Conservation (phyloP, 2,113 vertebrate genomes). For the Accipiter virgatus region DNA sequence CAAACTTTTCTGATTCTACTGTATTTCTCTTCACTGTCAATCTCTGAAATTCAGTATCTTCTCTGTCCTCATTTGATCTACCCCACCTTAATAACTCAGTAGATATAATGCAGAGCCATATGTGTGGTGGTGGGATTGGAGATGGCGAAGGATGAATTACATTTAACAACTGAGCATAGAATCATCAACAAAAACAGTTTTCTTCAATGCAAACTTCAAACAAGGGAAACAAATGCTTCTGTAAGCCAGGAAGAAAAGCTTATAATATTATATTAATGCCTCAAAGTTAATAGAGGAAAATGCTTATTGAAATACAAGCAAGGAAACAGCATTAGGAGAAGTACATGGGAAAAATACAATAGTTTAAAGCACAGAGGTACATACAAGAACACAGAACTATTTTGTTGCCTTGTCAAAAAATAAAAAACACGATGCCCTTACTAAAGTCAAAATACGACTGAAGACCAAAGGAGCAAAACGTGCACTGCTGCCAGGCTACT, state of each 20-base stretch:
- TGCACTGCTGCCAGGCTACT: not conserved
- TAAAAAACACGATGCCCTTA: not conserved
- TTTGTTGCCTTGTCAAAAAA: not conserved
- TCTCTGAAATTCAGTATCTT: not conserved
- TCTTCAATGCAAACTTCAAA: not conserved
- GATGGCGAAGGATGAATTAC: not conserved
- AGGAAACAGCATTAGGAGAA: not conserved
- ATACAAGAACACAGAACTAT: not conserved
- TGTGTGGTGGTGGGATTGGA: not conserved
- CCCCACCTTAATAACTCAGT: not conserved
- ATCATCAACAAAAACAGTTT: not conserved
- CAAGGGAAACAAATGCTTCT: not conserved
- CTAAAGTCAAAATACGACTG: not conserved
- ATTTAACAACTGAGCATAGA: not conserved
- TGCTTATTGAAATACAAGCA: not conserved
- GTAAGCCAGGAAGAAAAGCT: not conserved
- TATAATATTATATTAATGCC: not conserved
- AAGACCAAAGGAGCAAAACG: not conserved
- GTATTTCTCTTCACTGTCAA: not conserved
- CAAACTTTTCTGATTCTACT: not conserved
- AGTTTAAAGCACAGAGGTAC: not conserved
- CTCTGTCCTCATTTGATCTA: not conserved
- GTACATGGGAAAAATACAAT: not conserved
- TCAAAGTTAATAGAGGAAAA: not conserved
- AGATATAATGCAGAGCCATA: not conserved